phyloP scores from a whole-genome alignment of 2,888 invertebrate genomes.

The Prostheceraeus crozeri region DNA sequence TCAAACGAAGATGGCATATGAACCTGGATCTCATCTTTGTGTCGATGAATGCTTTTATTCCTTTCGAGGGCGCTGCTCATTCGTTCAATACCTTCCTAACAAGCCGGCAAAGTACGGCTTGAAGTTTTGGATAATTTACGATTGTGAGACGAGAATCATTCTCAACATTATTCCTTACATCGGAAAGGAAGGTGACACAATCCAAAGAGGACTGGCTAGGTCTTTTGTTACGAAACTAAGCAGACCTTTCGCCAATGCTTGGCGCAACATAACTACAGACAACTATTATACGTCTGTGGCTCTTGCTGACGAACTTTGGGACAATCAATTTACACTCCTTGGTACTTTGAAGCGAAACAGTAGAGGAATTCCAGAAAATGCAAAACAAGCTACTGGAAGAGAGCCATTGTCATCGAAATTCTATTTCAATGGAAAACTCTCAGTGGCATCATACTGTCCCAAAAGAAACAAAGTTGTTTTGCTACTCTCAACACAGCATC shows the following conservation, averaged over 20 bases:
- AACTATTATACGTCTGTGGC: constrained; percentile 23
- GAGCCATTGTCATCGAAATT: constrained; percentile 8
- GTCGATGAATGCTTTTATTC: constrained; percentile 20
- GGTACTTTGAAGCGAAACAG: constrained; percentile 15
- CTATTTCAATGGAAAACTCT: constrained; percentile 23
- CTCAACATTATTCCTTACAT: constrained; percentile 20
- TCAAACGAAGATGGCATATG: not conserved
- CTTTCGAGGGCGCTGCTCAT: constrained; percentile 3
- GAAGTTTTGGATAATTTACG: constrained; percentile 15
- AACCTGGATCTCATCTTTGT: constrained; percentile 10
- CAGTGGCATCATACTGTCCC: constrained; percentile 16
- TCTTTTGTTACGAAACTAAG: not conserved
- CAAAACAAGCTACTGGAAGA: constrained; percentile 14
- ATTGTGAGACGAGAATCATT: constrained; percentile 21
- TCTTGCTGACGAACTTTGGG: constrained; percentile 6
- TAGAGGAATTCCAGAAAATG: constrained; percentile 14
- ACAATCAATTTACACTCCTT: constrained; percentile 14
- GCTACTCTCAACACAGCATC: constrained; percentile 14
- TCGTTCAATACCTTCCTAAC: constrained; percentile 5
- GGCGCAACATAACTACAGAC: constrained; percentile 17
- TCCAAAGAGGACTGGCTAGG: constrained; percentile 24
- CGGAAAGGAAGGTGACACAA: not conserved
- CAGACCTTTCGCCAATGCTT: constrained; percentile 1
- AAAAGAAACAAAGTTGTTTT: constrained; percentile 21
- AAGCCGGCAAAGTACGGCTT: constrained; percentile 11